Evolutionary conservation across 2,888 invertebrate species (phyloP).

Genomic region (Scaptodrosophila latifasciaeformis): DNA sequence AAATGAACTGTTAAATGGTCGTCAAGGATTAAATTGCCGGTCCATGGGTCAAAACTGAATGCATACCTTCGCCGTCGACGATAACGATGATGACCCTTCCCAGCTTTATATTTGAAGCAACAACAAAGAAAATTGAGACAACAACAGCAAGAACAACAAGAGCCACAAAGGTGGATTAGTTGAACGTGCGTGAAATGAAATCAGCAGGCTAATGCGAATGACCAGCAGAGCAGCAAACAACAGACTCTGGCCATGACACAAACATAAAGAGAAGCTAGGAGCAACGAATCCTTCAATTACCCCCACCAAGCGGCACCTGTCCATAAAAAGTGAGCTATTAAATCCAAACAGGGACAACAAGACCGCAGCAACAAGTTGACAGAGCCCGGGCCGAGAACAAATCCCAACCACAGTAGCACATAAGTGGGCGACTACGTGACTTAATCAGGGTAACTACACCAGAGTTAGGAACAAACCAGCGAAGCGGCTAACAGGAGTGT

Average conservation of each 20-base stretch:
- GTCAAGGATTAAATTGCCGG: constrained; percentile 31
- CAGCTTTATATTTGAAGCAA: constrained; percentile 25
- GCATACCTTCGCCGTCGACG: background rate
- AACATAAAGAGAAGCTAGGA: constrained; percentile 2
- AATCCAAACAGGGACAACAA: constrained; percentile 6
- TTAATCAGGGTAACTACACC: constrained; percentile 6
- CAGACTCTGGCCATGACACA: constrained; percentile 16
- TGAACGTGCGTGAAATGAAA: constrained; percentile 47
- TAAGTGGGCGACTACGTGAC: constrained; percentile 57
- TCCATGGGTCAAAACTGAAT: background rate
- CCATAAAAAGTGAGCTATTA: constrained; percentile 32
- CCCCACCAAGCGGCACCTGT: constrained; percentile 26
- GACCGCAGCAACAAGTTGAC: constrained; percentile 42
- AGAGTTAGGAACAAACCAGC: constrained; percentile 5
- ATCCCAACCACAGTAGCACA: constrained; percentile 13
- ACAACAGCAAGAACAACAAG: constrained; percentile 10
- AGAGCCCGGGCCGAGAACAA: background rate
- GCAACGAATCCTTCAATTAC: constrained; percentile 43
- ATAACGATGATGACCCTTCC: background rate
- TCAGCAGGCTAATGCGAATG: constrained; percentile 27
- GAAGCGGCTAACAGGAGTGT: constrained; percentile 12
- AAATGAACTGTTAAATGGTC: constrained; percentile 55
- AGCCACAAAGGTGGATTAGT: constrained; percentile 10
- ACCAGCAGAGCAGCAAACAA: constrained; percentile 16
- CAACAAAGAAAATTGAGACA: constrained; percentile 15